Evolutionary conservation across 1,140 invertebrate genomes (phyloP), one percentile per base, ranked within the genome.

Genomic region (Dendrolimus punctatus): DNA sequence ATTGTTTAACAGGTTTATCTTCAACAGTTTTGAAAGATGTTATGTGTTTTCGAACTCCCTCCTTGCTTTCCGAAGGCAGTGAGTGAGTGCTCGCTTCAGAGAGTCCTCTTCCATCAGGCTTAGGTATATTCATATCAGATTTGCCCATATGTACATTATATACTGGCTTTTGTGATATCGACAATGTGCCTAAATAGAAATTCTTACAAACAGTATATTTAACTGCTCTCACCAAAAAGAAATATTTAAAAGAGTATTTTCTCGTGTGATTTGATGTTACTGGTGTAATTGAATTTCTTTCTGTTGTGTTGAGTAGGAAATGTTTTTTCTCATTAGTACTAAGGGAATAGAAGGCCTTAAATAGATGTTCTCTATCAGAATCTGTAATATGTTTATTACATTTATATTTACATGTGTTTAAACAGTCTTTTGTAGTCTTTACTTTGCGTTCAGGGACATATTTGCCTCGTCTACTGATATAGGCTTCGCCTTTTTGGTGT

Each of bases 91-190:
- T 86, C 0, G 80, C 65, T 48, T 76, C 71, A 0, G 76, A 74
- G 2, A 76, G 58, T 0, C 82, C 82, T 50, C 82, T 65, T 0
- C 82, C 82, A 57, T 86, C 82, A 1, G 77, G 80, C 58, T 84
- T 86, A 0, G 83, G 83, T 40, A 84, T 69, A 56, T 86, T 86
- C 60, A 82, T 68, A 5, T 86, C 79, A 5, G 78, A 76, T 63
- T 86, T 86, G 36, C 71, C 62, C 47, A 70, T 64, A 71, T 86
- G 82, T 2, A 86, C 82, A 68, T 86, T 86, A 52, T 86, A 86
- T 23, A 84, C 70, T 6, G 79, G 83, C 39, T 82, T 81, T 39
- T 86, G 83, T 1, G 83, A 86, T 74, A 86, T 86, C 5, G 80
- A 69, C 60, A 86, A 52, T 2, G 82, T 86, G 6, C 80, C 82